Base-by-base conservation (phyloP, 2,113 vertebrate genomes). In the Varanus salvator region DNA sequence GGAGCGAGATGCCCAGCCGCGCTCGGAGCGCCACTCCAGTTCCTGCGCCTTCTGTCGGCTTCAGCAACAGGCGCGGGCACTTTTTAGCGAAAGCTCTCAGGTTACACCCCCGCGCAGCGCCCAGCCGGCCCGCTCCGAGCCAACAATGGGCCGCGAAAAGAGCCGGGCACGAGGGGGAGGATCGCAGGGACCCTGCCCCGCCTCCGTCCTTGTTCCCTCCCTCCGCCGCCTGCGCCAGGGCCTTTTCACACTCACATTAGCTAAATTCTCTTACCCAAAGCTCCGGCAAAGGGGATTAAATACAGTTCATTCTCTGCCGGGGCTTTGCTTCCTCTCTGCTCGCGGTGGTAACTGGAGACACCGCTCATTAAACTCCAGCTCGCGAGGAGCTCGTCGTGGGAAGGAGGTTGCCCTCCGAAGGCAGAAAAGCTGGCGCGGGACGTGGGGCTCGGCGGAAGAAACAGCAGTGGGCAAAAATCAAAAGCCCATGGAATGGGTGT, bases 11-110 rank as follows among this genome's bases (percentile, higher is more conserved):
- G 27, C 27, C 69, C 71, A 34, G 23, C 77, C 38, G 54, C 50
- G 52, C 52, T 4, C 34, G 4, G 75, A 27, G 64, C 68, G 50
- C 52, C 15, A n/a, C 75, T 66, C 74, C 54, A 2, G 14, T 60
- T 29, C 69, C 34, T 2, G 34, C 54, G 71, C 80, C 71, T 75
- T 84, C 87, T 89, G 87, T 84, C 88, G 27, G 90, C 85, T 87
- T 89, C 80, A 1, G 87, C 89, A 80, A 64, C 50, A 90, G 90
- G 88, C 90, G 86, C 94, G 64, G 90, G 78, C 87, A 93, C 94
- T 95, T 95, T 95, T 94, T 95, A 94, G 94, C 69, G 9, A 80
- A 80, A 77, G 92, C 89, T 88, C 92, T 95, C 94, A 87, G 92
- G 94, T 95, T 95, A 95, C 95, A 92, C 85, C 91, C 87, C 89